Evolutionary conservation across 2,113 vertebrate genomes (phyloP).

Genomic region (Orycteropus afer): DNA sequence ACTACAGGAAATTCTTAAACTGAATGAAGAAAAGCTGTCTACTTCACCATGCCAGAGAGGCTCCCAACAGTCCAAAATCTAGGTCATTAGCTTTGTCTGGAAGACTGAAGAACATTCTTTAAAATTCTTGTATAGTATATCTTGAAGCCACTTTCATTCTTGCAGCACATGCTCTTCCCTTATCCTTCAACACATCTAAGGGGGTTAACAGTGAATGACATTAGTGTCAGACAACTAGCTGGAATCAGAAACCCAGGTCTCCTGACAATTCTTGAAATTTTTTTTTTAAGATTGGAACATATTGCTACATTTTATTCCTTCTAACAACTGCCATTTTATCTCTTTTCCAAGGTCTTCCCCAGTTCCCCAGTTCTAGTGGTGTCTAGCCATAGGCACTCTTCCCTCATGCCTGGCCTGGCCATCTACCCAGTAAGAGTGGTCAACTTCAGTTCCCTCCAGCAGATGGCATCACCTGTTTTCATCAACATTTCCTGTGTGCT

Average conservation of each 20-base stretch:
- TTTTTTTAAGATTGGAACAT: not conserved
- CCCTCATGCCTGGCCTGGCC: slow-evolving; percentile 56
- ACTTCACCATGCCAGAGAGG: not conserved
- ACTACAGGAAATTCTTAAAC: not conserved
- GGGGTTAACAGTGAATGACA: not conserved
- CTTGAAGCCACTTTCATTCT: not conserved
- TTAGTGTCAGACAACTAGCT: not conserved
- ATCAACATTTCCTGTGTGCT: slow-evolving; percentile 82
- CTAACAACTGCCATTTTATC: not conserved
- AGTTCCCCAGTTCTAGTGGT: slow-evolving; percentile 70
- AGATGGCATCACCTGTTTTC: slow-evolving; percentile 67
- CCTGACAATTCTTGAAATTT: not conserved
- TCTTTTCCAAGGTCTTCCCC: slow-evolving; percentile 71
- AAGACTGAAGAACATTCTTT: not conserved
- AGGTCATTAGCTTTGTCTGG: not conserved
- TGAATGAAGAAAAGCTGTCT: not conserved
- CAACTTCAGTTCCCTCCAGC: slow-evolving; percentile 82
- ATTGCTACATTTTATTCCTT: not conserved
- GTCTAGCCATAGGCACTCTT: not conserved
- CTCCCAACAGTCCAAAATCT: not conserved
- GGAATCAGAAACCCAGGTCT: not conserved
- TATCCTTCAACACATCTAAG: not conserved
- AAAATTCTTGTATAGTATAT: not conserved
- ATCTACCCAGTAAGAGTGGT: slow-evolving; percentile 55
- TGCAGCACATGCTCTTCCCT: not conserved